These are phyloP conservation scores for Sericinus montela DNA, from an alignment of 2,888 invertebrate genomes.

Conservation along the genomic window DNA sequence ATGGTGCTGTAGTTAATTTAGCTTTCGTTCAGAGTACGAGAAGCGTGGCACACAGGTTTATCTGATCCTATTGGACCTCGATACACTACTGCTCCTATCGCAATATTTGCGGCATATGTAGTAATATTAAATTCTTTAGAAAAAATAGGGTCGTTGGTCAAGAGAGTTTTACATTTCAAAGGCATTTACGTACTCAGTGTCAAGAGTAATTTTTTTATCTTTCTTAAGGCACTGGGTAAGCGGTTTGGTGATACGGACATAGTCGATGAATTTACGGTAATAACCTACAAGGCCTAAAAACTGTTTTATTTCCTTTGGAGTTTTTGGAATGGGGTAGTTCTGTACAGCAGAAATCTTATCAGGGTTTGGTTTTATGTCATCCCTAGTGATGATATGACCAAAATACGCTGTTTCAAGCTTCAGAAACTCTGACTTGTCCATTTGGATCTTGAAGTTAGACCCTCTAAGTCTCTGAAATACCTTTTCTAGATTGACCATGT, in stretches of 20 bases:
- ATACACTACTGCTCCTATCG: constrained; percentile 25
- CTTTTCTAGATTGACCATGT: too few relatives aligned
- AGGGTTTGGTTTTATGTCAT: constrained; percentile 31
- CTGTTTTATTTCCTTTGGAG: constrained; percentile 27
- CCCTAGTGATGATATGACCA: constrained; percentile 28
- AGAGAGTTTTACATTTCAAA: constrained; percentile 20
- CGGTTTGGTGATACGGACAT: constrained; percentile 25
- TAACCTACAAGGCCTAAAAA: constrained; percentile 33
- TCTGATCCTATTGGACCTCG: constrained; percentile 24
- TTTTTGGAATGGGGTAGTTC: constrained; percentile 31
- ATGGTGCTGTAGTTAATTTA: constrained; percentile 32
- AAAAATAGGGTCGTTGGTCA: constrained; percentile 28
- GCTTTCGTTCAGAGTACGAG: constrained; percentile 27
- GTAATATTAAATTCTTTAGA: constrained; percentile 25
- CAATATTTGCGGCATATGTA: constrained; percentile 27
- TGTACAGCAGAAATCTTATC: constrained; percentile 28
- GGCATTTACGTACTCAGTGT: neutral
- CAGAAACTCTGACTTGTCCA: constrained; percentile 17
- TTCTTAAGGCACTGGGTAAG: constrained; percentile 19
- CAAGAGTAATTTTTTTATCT: neutral
- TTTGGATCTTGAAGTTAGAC: neutral
- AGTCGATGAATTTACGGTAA: constrained; percentile 32
- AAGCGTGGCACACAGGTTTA: constrained; percentile 25
- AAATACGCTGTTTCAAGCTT: constrained; percentile 19
- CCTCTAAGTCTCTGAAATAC: neutral